Evolutionary conservation across 2,888 invertebrate species (phyloP), one percentile per base, ranked within the genome.

Genomic region (Drosophila formosana): DNA sequence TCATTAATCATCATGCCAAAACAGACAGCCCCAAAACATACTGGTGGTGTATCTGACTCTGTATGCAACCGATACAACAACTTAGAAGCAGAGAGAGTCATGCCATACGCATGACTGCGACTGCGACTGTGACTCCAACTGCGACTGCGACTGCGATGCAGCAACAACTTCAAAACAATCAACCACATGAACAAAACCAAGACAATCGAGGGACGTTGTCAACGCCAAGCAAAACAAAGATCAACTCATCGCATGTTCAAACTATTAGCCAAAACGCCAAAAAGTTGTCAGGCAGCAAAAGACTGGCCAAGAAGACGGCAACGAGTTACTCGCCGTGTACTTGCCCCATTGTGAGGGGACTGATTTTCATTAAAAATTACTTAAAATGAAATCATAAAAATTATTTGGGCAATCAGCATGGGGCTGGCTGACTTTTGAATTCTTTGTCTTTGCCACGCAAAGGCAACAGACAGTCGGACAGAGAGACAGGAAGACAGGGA

Each of bases 1-100:
- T 91, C 91, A 92, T 92, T 92, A 91, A 92, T 92, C 91, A 91
- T 90, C 87, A 81, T 87, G 89, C 90, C 91, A 90, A 90, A 90
- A 79, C 72, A 82, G 87, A 82, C 87, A 79, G 78, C 79, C 72
- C 83, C 55, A 50, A 57, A 61, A 63, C 61, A 64, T 62, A 62
- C 52, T 56, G 57, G 50, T 30, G 64, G 46, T 26, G 46, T 52
- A 11, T 55, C 25, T 26, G n/a, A 45, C 18, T 30, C 34, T 55
- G 60, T 43, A 37, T 47, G 43, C 37, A 37, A 11, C 37, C 50
- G 13, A 73, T 55, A 37, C 71, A 75, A 51, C 55, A 62, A 74
- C 75, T 57, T 75, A 75, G 71, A 75, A 71, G 34, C 66, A 55
- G 50, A 26, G 43, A 49, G 32, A 51, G 18, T 18, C 18, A 18